phyloP scores from a whole-genome alignment of 2,113 vertebrate species.

The Triplophysa rosa region DNA sequence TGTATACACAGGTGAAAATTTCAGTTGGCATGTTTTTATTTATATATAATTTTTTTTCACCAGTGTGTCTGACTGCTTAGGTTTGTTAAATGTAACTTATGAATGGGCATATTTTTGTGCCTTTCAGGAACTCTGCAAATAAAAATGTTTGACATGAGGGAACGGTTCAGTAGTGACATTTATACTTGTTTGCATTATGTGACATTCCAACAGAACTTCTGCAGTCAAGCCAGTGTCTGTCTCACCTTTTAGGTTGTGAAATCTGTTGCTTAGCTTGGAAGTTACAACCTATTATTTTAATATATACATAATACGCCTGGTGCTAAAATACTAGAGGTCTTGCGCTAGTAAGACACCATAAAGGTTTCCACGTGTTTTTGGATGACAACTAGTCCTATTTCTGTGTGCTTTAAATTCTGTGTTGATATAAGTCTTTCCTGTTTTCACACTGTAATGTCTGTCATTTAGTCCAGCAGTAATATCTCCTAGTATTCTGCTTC shows the following conservation, averaged over 20 bases:
- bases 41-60: neutral
- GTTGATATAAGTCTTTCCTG: neutral
- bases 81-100: conserved; percentile 34
- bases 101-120: conserved; percentile 11
- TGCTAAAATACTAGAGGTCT: conserved; percentile 53
- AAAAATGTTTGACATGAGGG: conserved; percentile 20
- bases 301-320: conserved; percentile 21
- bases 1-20: conserved; percentile 50
- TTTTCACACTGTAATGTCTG: conserved; percentile 9
- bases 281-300: conserved; percentile 49
- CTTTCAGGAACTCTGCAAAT: neutral
- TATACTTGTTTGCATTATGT: neutral
- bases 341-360: conserved; percentile 21
- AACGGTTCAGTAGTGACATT: neutral
- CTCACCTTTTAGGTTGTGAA: conserved; percentile 22
- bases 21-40: conserved; percentile 20
- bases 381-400: conserved; percentile 22
- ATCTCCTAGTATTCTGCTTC: neutral
- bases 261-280: conserved; percentile 14
- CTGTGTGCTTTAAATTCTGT: neutral
- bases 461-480: neutral
- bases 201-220: conserved; percentile 14
- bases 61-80: conserved; percentile 21
- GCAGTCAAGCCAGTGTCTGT: neutral
- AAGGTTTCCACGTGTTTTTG: conserved; percentile 1